These are phyloP conservation scores for Ethmia dodecea DNA, from an alignment of 2,888 invertebrate genomes.

Conservation along the genomic window DNA sequence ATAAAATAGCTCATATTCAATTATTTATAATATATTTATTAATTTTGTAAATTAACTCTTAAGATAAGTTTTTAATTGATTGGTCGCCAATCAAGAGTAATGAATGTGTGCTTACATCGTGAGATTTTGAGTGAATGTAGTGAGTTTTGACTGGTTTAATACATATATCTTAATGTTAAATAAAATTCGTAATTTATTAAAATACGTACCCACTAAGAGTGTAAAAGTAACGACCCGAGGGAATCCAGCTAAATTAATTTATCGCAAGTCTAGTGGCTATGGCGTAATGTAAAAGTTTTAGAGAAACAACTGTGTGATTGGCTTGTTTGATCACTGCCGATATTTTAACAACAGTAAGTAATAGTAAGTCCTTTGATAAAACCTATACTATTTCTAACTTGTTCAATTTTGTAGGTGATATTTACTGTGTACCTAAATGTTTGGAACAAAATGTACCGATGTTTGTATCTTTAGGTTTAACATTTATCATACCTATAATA, in stretches of 20 bases:
- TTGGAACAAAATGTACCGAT: slow-evolving; percentile 65
- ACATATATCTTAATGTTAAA: slow-evolving; percentile 41
- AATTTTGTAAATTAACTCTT: slow-evolving; percentile 61
- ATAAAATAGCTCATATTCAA: slow-evolving; percentile 66
- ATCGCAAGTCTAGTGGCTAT: not conserved
- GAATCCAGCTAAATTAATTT: slow-evolving; percentile 1
- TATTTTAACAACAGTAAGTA: slow-evolving; percentile 56
- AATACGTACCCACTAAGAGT: slow-evolving; percentile 28
- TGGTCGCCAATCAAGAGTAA: slow-evolving; percentile 45
- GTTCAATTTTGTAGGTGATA: slow-evolving; percentile 76
- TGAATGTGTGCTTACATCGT: slow-evolving; percentile 55
- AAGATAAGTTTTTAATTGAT: slow-evolving; percentile 51
- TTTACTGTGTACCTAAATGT: slow-evolving; percentile 71
- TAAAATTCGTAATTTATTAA: slow-evolving; percentile 44
- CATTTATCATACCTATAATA: slow-evolving; percentile 45
- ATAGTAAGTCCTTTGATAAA: slow-evolving; percentile 71
- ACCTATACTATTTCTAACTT: slow-evolving; percentile 74
- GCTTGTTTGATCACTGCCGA: slow-evolving; percentile 74
- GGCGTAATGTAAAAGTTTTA: slow-evolving; percentile 15
- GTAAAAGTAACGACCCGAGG: slow-evolving; percentile 21
- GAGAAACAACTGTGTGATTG: slow-evolving; percentile 38
- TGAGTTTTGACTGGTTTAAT: slow-evolving; percentile 53
- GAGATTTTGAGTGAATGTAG: slow-evolving; percentile 63
- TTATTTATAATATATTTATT: slow-evolving; percentile 67
- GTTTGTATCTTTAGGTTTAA: slow-evolving; percentile 63